Evolutionary conservation across 1,140 invertebrate species (phyloP).

Genomic region (Cyclina sinensis): DNA sequence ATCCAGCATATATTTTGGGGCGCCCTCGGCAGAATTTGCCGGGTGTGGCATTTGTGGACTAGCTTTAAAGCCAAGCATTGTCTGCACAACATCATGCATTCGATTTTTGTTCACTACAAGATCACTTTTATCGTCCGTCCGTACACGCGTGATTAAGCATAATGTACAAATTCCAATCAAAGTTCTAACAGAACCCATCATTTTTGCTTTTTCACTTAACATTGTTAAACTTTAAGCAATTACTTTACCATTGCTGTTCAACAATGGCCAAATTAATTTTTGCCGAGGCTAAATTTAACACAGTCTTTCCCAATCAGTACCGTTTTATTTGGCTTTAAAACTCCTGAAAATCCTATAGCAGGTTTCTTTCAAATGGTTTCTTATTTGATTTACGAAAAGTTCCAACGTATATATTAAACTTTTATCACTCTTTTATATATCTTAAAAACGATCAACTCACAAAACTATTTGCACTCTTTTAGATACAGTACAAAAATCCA

Average conservation of each 20-base stretch:
- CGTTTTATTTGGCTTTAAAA: too few species aligned
- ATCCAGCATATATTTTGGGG: constrained; percentile 66
- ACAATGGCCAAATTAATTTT: neutral
- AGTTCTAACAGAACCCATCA: constrained; percentile 46
- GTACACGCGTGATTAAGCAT: constrained; percentile 18
- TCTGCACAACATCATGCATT: constrained; percentile 44
- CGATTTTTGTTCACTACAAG: constrained; percentile 25
- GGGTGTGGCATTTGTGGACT: constrained; percentile 11
- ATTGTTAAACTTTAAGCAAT: neutral
- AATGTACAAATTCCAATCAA: constrained; percentile 31
- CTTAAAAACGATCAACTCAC: too few species aligned
- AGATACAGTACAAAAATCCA: too few species aligned
- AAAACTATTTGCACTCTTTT: too few species aligned
- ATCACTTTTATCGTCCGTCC: constrained; percentile 34
- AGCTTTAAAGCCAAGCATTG: constrained; percentile 48
- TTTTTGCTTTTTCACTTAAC: constrained; percentile 12
- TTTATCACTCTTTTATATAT: too few species aligned
- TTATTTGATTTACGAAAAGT: too few species aligned
- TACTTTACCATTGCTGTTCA: neutral
- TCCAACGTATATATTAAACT: too few species aligned
- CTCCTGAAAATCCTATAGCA: too few species aligned
- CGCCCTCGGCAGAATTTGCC: neutral
- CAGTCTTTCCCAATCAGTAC: too few species aligned
- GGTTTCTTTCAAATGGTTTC: too few species aligned
- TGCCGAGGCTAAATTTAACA: too few species aligned